Percentiles rank a stretch among this genome's conserved stretches.
Conservation (phyloP, 2,113 vertebrate genomes). For the Ancistrus triradiatus region DNA sequence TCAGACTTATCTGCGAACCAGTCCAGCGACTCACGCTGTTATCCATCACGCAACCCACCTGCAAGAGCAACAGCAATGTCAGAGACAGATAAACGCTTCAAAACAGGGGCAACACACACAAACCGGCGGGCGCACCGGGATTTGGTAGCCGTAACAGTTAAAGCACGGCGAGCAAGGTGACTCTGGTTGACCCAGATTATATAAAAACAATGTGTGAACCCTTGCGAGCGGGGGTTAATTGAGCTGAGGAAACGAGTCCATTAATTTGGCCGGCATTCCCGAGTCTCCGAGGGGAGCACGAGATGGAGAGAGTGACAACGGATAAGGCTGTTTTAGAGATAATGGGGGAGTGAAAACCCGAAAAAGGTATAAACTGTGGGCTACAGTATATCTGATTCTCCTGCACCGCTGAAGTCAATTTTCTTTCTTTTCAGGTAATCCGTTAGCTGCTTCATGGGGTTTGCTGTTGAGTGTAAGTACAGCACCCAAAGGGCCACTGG, state of each 20-base stretch:
- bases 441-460: no score
- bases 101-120: no score
- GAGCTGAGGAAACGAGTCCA: conserved; percentile 63
- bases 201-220: conserved; percentile 65
- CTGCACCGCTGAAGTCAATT: no score
- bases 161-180: background rate
- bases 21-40: conserved; percentile 1
- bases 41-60: conserved; percentile 10
- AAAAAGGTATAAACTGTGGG: no score
- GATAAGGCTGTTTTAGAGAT: no score
- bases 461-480: no score
- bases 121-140: no score
- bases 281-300: conserved; percentile 49
- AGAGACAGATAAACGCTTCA: background rate
- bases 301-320: background rate
- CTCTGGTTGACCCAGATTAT: conserved; percentile 63
- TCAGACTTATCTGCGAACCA: conserved; percentile 12
- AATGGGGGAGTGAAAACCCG: no score
- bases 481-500: no score
- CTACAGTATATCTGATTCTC: no score
- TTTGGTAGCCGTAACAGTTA: background rate
- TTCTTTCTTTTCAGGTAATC: no score
- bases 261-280: conserved; percentile 61
- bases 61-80: background rate
- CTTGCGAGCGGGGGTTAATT: conserved; percentile 68